These are phyloP conservation scores for Sebastes nivosus DNA, from an alignment of 2,797 vertebrate genomes.

Conservation along the genomic window DNA sequence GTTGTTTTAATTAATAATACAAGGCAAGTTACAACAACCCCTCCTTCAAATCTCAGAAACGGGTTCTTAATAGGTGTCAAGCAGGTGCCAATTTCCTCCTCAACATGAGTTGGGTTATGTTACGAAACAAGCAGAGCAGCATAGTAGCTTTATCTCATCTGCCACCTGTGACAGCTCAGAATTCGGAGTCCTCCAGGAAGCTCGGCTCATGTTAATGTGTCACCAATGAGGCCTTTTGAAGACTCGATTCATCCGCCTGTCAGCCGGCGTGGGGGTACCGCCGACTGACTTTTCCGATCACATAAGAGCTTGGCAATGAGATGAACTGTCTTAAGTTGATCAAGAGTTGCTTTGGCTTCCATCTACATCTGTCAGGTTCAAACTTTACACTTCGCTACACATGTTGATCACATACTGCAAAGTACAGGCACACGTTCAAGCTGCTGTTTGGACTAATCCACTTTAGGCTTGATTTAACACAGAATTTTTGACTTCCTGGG, in stretches of 20 bases:
- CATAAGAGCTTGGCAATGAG: slow-evolving; percentile 52
- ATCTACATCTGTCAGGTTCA: slow-evolving; percentile 71
- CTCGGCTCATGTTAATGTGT: slow-evolving; percentile 70
- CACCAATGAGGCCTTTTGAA: slow-evolving; percentile 71
- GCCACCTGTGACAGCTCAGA: slow-evolving; percentile 72
- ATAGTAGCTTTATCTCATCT: slow-evolving; percentile 73
- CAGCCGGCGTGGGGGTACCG: slow-evolving; percentile 41
- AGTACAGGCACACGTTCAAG: slow-evolving; percentile 51
- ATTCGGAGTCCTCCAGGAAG: slow-evolving; percentile 66
- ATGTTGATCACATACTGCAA: slow-evolving; percentile 67
- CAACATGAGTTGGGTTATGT: slow-evolving; percentile 65
- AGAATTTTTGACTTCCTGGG: slow-evolving; percentile 51
- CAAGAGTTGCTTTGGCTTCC: slow-evolving; percentile 64
- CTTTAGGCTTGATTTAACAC: slow-evolving; percentile 59
- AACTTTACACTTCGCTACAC: slow-evolving; percentile 68
- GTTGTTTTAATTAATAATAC: slow-evolving; percentile 82
- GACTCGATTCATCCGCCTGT: slow-evolving; percentile 66
- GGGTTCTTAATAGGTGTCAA: slow-evolving; percentile 68
- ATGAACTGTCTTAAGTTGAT: slow-evolving; percentile 66
- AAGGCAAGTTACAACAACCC: slow-evolving; percentile 75
- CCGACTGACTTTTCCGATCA: slow-evolving; percentile 59
- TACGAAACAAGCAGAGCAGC: slow-evolving; percentile 74
- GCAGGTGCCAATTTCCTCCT: slow-evolving; percentile 68
- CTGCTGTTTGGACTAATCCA: slow-evolving; percentile 52
- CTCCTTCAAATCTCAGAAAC: slow-evolving; percentile 61